phyloP scores from a whole-genome alignment of 2,888 invertebrate species.

The Geotrupes spiniger region DNA sequence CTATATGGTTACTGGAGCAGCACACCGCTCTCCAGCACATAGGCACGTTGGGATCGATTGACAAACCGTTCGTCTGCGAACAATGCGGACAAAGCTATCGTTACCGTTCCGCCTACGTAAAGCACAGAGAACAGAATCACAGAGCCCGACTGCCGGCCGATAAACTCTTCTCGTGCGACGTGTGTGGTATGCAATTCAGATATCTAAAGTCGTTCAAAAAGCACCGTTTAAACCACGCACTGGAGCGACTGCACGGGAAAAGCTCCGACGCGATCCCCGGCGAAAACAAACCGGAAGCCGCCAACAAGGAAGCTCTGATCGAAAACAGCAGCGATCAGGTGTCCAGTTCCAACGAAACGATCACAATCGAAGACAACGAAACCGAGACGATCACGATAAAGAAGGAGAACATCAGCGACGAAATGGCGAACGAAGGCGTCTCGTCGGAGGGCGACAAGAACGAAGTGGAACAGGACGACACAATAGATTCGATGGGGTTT shows the following conservation, averaged over 20 bases:
- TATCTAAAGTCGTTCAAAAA: slow-evolving; percentile 89
- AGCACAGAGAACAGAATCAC: slow-evolving; percentile 86
- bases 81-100: slow-evolving; percentile 87
- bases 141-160: slow-evolving; percentile 83
- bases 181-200: slow-evolving; percentile 88
- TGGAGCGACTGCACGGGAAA: slow-evolving; percentile 78
- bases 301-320: slow-evolving; percentile 17
- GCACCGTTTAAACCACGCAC: slow-evolving; percentile 81
- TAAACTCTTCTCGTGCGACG: slow-evolving; percentile 86
- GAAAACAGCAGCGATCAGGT: slow-evolving; percentile 48
- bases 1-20: slow-evolving; percentile 82
- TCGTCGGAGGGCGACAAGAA: slow-evolving; percentile 44
- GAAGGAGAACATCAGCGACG: slow-evolving; percentile 39
- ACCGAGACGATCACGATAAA: slow-evolving; percentile 31
- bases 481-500: slow-evolving; percentile 62
- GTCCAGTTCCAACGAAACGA: slow-evolving; percentile 49
- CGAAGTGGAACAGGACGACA: slow-evolving; percentile 63
- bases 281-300: slow-evolving; percentile 24
- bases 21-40: slow-evolving; percentile 84
- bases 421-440: slow-evolving; percentile 26
- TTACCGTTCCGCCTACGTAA: slow-evolving; percentile 80
- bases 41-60: slow-evolving; percentile 56
- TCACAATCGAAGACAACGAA: slow-evolving; percentile 41
- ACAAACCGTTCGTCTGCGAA: slow-evolving; percentile 88
- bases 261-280: slow-evolving; percentile 37